These are phyloP conservation scores for Morinoia aosen DNA, from an alignment of 2,888 invertebrate species.

Conservation along the genomic window DNA sequence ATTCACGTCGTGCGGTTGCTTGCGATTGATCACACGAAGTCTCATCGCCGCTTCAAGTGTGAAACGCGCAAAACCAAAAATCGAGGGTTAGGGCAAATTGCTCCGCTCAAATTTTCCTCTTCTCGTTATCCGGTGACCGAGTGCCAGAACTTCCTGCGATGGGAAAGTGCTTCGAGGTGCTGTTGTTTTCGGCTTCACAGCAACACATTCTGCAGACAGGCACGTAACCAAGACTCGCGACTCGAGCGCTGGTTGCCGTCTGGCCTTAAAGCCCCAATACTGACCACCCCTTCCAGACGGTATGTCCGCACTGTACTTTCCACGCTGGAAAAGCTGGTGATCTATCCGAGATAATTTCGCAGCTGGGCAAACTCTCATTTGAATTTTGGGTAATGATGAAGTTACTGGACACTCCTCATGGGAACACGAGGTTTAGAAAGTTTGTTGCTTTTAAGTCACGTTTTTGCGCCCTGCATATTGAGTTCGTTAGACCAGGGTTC, in stretches of 20 bases:
- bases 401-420: not conserved
- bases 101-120: not conserved
- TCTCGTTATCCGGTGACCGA: not conserved
- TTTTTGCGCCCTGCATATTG: not conserved
- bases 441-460: not conserved
- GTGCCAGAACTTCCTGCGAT: not conserved
- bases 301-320: not conserved
- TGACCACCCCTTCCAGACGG: not conserved
- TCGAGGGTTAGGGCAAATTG: not conserved
- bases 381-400: not conserved
- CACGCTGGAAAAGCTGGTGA: not conserved
- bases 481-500: not conserved
- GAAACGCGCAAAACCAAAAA: not conserved
- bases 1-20: no score
- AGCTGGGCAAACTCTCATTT: not conserved
- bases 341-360: conserved; percentile 4
- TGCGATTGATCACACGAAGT: not conserved
- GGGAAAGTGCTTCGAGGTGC: not conserved
- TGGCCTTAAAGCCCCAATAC: not conserved
- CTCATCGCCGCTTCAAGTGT: not conserved
- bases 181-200: not conserved
- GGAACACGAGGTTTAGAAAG: not conserved
- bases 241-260: not conserved
- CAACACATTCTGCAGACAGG: not conserved
- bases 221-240: not conserved